Conservation (phyloP, 2,888 invertebrate genomes). For the Andrena camellia region DNA sequence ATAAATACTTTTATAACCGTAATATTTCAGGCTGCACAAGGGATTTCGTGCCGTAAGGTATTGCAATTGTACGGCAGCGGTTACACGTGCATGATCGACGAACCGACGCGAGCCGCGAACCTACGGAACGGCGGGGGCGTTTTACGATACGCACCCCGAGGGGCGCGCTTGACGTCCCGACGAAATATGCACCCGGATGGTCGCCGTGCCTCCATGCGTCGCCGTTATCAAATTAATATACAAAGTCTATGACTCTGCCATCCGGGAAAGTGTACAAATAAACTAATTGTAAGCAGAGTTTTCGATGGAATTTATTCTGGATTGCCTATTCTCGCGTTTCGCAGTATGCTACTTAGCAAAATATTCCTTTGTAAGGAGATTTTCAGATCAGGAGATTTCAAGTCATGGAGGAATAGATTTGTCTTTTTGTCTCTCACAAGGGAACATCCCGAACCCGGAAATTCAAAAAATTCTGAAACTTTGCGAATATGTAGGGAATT, state of each 20-base stretch:
- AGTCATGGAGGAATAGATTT: no score
- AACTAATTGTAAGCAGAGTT: neutral
- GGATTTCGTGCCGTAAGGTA: slow-evolving; percentile 43
- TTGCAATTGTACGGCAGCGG: slow-evolving; percentile 33
- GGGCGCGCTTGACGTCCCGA: slow-evolving; percentile 37
- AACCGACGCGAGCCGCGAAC: slow-evolving; percentile 34
- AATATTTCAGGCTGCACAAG: slow-evolving; percentile 42
- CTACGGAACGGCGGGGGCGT: slow-evolving; percentile 55
- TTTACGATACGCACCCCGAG: slow-evolving; percentile 54
- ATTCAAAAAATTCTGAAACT: no score
- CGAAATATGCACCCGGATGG: slow-evolving; percentile 39
- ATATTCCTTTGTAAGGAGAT: neutral
- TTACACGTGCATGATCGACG: slow-evolving; percentile 44
- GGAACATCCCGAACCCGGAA: no score
- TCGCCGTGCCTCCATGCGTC: slow-evolving; percentile 39
- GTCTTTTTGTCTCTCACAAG: no score
- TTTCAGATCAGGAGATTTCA: no score
- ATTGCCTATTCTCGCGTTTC: neutral
- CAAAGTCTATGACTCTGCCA: neutral
- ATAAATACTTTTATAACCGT: slow-evolving; percentile 60
- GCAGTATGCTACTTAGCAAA: neutral
- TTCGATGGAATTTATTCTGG: neutral
- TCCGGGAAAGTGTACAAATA: neutral
- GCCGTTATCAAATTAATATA: slow-evolving; percentile 62
- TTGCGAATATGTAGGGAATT: no score